Percentiles rank a stretch among this genome's conserved stretches.
Conservation (phyloP, 2,888 invertebrate species). For the Melinaea marsaeus region DNA sequence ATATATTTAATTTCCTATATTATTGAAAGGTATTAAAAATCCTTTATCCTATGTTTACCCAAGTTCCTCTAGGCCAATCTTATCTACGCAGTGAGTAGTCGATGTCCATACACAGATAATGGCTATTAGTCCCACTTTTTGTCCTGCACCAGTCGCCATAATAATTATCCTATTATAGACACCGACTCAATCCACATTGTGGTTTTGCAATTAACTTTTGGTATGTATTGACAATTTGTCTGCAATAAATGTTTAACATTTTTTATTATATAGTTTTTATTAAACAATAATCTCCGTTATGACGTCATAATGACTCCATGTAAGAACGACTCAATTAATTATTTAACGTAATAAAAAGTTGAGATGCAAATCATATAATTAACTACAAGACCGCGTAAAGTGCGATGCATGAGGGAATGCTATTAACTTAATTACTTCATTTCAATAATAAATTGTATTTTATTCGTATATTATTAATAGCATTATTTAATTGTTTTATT, state of each 20-base stretch:
- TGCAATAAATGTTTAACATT: constrained; percentile 5
- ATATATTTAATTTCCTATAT: too few species aligned
- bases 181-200: constrained; percentile 25
- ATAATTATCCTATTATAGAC: constrained; percentile 32
- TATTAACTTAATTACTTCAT: too few species aligned
- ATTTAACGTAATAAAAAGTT: too few species aligned
- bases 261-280: constrained; percentile 6
- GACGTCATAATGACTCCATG: background rate
- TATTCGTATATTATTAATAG: background rate
- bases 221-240: constrained; percentile 21
- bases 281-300: background rate
- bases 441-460: too few species aligned
- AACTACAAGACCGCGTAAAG: too few species aligned
- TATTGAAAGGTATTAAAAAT: too few species aligned
- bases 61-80: constrained; percentile 7
- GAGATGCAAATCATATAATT: too few species aligned
- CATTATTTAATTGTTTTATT: background rate
- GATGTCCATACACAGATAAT: constrained; percentile 39
- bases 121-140: constrained; percentile 41
- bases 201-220: constrained; percentile 22
- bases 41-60: background rate
- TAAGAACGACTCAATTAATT: too few species aligned
- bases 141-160: constrained; percentile 23
- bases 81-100: constrained; percentile 29
- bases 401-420: too few species aligned